A percentile compares a stretch with the other conserved stretches of the same genome.
phyloP scores from a whole-genome alignment of 2,797 vertebrate genomes.

The Myotis pilosus region DNA sequence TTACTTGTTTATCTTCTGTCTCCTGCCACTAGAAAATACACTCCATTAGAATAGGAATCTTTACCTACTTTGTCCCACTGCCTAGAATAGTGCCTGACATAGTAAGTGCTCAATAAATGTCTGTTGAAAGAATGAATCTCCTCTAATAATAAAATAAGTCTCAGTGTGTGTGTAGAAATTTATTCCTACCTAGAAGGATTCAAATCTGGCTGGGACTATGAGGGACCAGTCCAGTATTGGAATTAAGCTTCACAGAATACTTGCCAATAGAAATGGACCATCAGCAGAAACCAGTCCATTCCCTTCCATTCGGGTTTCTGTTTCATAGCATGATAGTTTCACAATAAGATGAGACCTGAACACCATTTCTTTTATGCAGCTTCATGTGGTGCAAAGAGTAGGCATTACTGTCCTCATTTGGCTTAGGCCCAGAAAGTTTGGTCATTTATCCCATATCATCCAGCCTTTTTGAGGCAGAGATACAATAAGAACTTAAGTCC shows the following conservation, averaged over 20 bases:
- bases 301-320: background rate
- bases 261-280: background rate
- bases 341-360: background rate
- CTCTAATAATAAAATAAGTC: background rate
- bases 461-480: background rate
- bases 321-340: background rate
- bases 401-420: background rate
- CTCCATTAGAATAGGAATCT: background rate
- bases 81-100: background rate
- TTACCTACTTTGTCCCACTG: background rate
- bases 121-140: background rate
- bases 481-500: slow-evolving; percentile 27
- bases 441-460: background rate
- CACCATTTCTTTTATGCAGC: background rate
- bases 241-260: background rate
- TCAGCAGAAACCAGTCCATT: background rate
- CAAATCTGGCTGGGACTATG: background rate
- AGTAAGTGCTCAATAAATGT: background rate
- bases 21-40: background rate
- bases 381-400: background rate
- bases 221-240: background rate
- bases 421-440: background rate
- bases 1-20: background rate
- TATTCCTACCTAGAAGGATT: background rate
- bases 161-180: background rate